These are phyloP conservation scores for Penaeus japonicus DNA, from an alignment of 1,140 invertebrate genomes.

Conservation along the genomic window DNA sequence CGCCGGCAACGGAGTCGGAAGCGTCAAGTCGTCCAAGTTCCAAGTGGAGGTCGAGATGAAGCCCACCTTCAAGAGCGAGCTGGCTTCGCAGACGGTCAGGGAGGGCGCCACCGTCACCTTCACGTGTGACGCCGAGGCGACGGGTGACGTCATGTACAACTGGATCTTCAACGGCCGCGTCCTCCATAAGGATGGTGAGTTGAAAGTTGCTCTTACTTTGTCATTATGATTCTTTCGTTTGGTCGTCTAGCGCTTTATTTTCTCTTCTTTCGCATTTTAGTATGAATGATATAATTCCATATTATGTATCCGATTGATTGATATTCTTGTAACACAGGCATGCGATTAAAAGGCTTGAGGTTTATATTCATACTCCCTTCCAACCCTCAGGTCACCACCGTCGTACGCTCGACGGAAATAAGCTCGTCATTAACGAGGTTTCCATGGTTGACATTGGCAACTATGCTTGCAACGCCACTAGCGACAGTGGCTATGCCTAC, in stretches of 20 bases:
- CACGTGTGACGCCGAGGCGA: conserved; percentile 32
- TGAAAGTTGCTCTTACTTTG: neutral
- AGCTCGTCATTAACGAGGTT: conserved; percentile 2
- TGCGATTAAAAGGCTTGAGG: too few relatives aligned
- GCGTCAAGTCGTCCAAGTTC: neutral
- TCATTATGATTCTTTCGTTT: neutral
- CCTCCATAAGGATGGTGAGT: neutral
- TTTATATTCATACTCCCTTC: neutral
- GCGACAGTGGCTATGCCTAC: conserved; percentile 18
- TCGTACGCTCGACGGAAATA: neutral
- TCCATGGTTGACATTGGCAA: conserved; percentile 26
- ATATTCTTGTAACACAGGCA: too few relatives aligned
- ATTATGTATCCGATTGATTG: too few relatives aligned
- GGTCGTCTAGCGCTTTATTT: too few relatives aligned
- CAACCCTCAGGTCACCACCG: neutral
- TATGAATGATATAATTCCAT: too few relatives aligned
- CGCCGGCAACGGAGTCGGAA: conserved; percentile 25
- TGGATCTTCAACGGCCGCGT: conserved; percentile 40
- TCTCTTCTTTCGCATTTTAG: too few relatives aligned
- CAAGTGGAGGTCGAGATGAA: conserved; percentile 24
- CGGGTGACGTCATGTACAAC: neutral
- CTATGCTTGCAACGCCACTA: conserved; percentile 47
- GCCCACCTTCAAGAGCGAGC: conserved; percentile 26
- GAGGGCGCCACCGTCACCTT: conserved; percentile 42
- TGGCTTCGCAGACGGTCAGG: conserved; percentile 39